Evolutionary conservation across 2,888 invertebrate genomes (phyloP).

Genomic region (Drosophila mercatorum): DNA sequence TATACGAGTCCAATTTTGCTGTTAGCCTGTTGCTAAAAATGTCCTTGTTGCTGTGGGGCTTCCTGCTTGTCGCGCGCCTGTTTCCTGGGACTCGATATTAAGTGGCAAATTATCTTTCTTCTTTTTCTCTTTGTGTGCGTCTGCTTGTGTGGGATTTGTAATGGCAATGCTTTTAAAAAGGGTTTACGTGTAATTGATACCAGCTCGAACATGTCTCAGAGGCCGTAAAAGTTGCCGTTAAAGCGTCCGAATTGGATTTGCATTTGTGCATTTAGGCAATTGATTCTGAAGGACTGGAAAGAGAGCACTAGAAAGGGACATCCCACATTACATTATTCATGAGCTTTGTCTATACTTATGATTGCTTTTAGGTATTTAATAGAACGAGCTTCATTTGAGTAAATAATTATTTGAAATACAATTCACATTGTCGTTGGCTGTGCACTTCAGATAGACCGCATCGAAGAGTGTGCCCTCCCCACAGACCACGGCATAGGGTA

Average conservation of each 20-base stretch:
- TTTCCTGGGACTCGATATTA: constrained; percentile 50
- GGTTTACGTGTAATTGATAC: constrained; percentile 70
- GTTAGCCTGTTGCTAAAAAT: constrained; percentile 69
- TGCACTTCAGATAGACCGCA: constrained; percentile 17
- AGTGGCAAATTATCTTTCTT: constrained; percentile 67
- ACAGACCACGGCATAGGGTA: constrained; percentile 47
- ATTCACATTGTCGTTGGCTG: background rate
- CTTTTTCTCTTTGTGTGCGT: background rate
- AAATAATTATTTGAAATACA: constrained; percentile 1
- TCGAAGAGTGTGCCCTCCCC: constrained; percentile 28
- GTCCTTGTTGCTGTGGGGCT: constrained; percentile 53
- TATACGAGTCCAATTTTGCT: constrained; percentile 55
- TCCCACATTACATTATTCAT: background rate
- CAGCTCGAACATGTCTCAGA: constrained; percentile 12
- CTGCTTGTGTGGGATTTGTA: constrained; percentile 30
- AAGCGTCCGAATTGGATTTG: constrained; percentile 36
- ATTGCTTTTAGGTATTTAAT: background rate
- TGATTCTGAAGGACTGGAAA: constrained; percentile 29
- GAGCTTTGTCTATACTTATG: constrained; percentile 1
- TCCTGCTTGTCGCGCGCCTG: constrained; percentile 44
- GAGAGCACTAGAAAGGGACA: background rate
- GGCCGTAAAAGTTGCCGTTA: constrained; percentile 45
- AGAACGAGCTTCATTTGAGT: background rate
- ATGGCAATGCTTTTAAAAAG: constrained; percentile 48
- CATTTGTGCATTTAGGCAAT: constrained; percentile 58